phyloP scores from a whole-genome alignment of 2,797 vertebrate species.

The Rhynchotus rufescens region DNA sequence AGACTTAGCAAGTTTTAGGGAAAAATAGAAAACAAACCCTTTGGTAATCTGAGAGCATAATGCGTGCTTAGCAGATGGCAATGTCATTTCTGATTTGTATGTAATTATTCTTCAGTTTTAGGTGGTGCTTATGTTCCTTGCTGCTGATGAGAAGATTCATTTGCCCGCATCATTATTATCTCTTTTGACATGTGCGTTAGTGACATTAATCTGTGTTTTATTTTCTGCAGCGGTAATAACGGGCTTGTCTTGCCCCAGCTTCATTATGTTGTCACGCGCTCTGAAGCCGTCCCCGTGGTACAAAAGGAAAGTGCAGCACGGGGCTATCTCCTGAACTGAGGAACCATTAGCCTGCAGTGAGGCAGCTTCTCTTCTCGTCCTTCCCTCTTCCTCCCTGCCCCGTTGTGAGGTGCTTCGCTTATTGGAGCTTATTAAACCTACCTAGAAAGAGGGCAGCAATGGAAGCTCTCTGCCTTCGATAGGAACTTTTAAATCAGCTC shows the following conservation, averaged over 20 bases:
- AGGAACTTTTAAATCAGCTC: not conserved
- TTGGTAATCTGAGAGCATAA: conserved; percentile 72
- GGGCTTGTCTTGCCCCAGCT: conserved; percentile 75
- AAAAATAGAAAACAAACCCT: conserved; percentile 75
- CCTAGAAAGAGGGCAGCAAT: not conserved
- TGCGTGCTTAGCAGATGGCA: conserved; percentile 75
- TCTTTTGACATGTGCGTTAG: conserved; percentile 71
- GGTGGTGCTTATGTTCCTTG: conserved; percentile 74
- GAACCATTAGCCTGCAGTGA: conserved; percentile 39
- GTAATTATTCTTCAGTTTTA: conserved; percentile 79
- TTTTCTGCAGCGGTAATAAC: conserved; percentile 78
- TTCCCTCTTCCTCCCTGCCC: conserved; percentile 43
- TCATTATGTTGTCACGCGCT: conserved; percentile 77
- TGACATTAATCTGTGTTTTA: conserved; percentile 82
- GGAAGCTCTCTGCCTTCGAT: not conserved
- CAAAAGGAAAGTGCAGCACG: conserved; percentile 70
- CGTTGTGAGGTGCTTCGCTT: conserved; percentile 15
- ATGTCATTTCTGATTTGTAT: conserved; percentile 77
- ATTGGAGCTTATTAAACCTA: conserved; percentile 11
- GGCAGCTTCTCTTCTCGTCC: conserved; percentile 48
- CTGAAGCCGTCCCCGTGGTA: conserved; percentile 60
- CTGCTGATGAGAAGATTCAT: conserved; percentile 77
- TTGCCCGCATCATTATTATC: conserved; percentile 79
- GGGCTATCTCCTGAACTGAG: conserved; percentile 48
- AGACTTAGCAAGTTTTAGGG: conserved; percentile 73